Base-by-base conservation (phyloP, 2,797 vertebrate genomes). In the Chelon auratus region DNA sequence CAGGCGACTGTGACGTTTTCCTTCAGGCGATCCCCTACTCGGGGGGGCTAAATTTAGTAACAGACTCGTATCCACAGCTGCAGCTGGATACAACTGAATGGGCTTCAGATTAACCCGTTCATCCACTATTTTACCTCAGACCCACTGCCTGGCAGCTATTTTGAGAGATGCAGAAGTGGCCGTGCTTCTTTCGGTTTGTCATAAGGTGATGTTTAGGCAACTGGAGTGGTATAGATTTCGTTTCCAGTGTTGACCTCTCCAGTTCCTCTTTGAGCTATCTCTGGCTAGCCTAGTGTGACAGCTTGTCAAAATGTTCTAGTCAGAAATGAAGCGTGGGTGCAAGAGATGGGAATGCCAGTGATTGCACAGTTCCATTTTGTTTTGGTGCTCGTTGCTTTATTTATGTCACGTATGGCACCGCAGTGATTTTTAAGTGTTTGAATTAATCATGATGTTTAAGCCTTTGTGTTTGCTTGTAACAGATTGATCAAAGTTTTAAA, bases 291-390 rank as follows among this genome's bases (percentile, higher is more conserved):
- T 47, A 62, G 56, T 75, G 57, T 86, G 88, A 90, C 86, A 86
- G 75, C 58, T 59, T 91, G 88, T 90, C 90, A 82, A 67, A 87
- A 73, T 90, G 69, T 82, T 88, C 66, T 66, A 73, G 66, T 87
- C 82, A 81, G 70, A 83, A 79, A 54, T 52, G 55, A 24, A 70
- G 76, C 62, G 64, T 84, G 73, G 77, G 82, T 68, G 62, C 53
- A 72, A 54, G 75, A 69, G 51, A 51, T 65, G 57, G 66, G 56
- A 67, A 76, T 72, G 72, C 68, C 14, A 33, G 37, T 1, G 43
- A 77, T 83, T 66, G 77, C 51, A 69, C 80, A 81, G 72, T 79
- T 75, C 45, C 39, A 3, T 59, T 78, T 81, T 68, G 39, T 55
- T 72, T 80, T 63, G 15, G 10, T 75, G 62, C 7, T 68, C 67